These are phyloP conservation scores for Centropristis striata DNA, from an alignment of 2,113 vertebrate genomes.

Conservation along the genomic window DNA sequence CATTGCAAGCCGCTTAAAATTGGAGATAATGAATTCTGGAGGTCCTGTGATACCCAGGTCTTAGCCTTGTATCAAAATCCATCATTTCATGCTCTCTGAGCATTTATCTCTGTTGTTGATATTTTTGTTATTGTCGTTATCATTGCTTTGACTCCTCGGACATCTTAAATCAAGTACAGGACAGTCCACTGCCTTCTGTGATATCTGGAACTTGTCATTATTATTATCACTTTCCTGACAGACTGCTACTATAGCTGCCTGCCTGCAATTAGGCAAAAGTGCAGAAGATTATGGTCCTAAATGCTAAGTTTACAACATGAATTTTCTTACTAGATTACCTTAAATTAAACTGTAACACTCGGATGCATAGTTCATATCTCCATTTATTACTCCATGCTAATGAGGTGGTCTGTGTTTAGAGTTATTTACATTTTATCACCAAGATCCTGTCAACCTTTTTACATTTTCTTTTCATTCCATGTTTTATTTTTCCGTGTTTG, in stretches of 20 bases:
- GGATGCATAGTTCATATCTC: constrained; percentile 13
- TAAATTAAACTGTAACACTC: background rate
- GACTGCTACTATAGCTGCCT: constrained; percentile 10
- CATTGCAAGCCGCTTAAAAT: background rate
- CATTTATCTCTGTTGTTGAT: constrained; percentile 43
- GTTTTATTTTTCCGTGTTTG: constrained; percentile 87
- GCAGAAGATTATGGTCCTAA: background rate
- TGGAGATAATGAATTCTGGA: background rate
- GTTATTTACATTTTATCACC: constrained; percentile 43
- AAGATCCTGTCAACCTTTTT: constrained; percentile 70
- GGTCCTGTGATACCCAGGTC: background rate
- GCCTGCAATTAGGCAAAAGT: background rate
- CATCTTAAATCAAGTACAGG: constrained; percentile 39
- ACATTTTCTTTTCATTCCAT: constrained; percentile 86
- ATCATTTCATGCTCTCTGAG: background rate
- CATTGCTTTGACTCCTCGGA: constrained; percentile 59
- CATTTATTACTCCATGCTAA: constrained; percentile 16
- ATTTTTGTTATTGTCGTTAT: constrained; percentile 53
- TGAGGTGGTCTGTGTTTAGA: constrained; percentile 4
- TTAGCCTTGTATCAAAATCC: background rate
- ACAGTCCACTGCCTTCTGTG: constrained; percentile 43
- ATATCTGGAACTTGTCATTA: constrained; percentile 53
- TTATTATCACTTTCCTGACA: constrained; percentile 19
- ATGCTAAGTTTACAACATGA: background rate
- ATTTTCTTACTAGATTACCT: background rate